Evolutionary conservation across 2,888 invertebrate species (phyloP), one percentile per base, ranked within the genome.

Genomic region (Zaprionus obscuricornis): DNA sequence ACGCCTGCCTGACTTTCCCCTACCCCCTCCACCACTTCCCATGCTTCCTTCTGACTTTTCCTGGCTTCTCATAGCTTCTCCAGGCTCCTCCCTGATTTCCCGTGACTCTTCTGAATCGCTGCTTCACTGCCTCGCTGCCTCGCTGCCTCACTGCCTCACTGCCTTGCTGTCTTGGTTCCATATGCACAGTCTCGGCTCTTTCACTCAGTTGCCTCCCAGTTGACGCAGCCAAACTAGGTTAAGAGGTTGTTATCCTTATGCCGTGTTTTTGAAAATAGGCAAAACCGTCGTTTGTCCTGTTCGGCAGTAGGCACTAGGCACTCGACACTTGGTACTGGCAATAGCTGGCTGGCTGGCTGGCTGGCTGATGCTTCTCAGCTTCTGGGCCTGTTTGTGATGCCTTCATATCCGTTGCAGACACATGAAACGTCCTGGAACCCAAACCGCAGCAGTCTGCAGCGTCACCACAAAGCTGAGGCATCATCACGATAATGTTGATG

Each of bases 221-320:
- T 49, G 47, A 62, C 72, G 64, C 60, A 75, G 62, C 63, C 66
- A 65, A 82, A 86, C 81, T 82, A 85, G 81, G 81, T 82, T 82
- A 82, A 82, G 81, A 82, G 81, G 81, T 82, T 82, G 81, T 82
- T 82, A 82, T 82, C 81, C 81, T 84, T 86, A 86, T 82, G 81
- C 81, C 79, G 78, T 83, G 85, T 85, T 81, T 72, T 83, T 73
- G 81, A 85, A 86, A 82, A 82, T 82, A 85, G 81, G 86, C 78
- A 78, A 78, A 36, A 4, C 29, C 52, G 14, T 14, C 24, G n/a
- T 2, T 45, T 22, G 16, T 33, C 60, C 16, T 34, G 26, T 37
- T 14, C 16, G 3, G 3, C 27, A 16, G n/a, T n/a, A n/a, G n/a
- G n/a, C n/a, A n/a, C n/a, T n/a, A n/a, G n/a, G n/a, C n/a, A n/a